Percentiles rank a stretch among this genome's conserved stretches.
These are phyloP conservation scores for Aphodius granarius DNA, from an alignment of 2,888 invertebrate genomes.

Conservation along the genomic window DNA sequence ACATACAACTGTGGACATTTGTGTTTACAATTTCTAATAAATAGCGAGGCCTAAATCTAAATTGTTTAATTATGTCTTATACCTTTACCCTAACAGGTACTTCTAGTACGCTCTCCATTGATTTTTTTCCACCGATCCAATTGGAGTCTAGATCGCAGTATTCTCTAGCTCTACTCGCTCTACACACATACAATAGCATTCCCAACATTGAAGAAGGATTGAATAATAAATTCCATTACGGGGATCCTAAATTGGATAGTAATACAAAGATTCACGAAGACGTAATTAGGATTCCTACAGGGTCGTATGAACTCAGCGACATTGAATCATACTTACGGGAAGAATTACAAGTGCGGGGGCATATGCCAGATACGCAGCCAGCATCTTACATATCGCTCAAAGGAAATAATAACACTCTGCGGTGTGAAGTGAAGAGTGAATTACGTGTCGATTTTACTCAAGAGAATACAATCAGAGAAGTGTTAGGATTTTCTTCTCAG, in stretches of 20 bases:
- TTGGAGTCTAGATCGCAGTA: slow-evolving; percentile 36
- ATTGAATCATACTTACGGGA: slow-evolving; percentile 35
- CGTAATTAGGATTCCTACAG: slow-evolving; percentile 37
- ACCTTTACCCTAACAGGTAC: slow-evolving; percentile 40
- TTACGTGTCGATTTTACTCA: slow-evolving; percentile 19
- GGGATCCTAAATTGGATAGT: background rate
- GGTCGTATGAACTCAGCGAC: slow-evolving; percentile 45
- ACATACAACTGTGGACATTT: slow-evolving; percentile 41
- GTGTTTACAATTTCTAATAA: slow-evolving; percentile 39
- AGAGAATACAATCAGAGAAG: slow-evolving; percentile 9
- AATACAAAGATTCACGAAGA: slow-evolving; percentile 21
- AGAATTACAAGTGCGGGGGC: background rate
- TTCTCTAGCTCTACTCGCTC: slow-evolving; percentile 41
- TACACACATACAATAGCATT: slow-evolving; percentile 42
- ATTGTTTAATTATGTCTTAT: slow-evolving; percentile 34
- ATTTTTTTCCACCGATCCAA: slow-evolving; percentile 39
- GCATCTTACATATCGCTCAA: slow-evolving; percentile 19
- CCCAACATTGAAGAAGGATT: slow-evolving; percentile 44
- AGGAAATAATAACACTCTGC: slow-evolving; percentile 41
- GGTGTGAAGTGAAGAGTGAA: slow-evolving; percentile 28
- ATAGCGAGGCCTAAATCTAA: slow-evolving; percentile 23
- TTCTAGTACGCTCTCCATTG: slow-evolving; percentile 32
- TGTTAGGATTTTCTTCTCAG: slow-evolving; percentile 21
- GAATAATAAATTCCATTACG: slow-evolving; percentile 41
- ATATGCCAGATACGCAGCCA: background rate